Percentiles rank a stretch among this genome's conserved stretches.
phyloP scores from a whole-genome alignment of 2,888 invertebrate genomes.

The Volucella inanis region DNA sequence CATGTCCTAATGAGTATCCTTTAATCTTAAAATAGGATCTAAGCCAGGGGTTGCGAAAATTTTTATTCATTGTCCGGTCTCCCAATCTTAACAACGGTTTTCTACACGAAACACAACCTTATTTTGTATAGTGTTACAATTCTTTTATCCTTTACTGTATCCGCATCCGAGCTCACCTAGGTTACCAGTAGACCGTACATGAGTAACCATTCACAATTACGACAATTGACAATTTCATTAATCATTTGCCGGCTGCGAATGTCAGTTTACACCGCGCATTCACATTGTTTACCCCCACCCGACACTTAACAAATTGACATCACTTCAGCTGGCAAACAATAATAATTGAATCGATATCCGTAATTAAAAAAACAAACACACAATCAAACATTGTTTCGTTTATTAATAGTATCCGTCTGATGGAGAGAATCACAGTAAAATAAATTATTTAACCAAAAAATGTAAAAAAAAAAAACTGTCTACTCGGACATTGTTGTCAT shows the following conservation, averaged over 20 bases:
- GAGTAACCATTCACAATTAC: too few relatives aligned
- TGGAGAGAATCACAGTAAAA: background rate
- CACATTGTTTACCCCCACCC: conserved; percentile 16
- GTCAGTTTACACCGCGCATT: conserved; percentile 15
- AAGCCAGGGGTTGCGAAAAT: too few relatives aligned
- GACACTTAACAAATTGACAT: conserved; percentile 63
- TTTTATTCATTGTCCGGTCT: too few relatives aligned
- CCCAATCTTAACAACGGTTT: too few relatives aligned
- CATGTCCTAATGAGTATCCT: too few relatives aligned
- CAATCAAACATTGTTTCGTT: conserved; percentile 69
- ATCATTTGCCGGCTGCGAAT: conserved; percentile 30
- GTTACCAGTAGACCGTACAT: too few relatives aligned
- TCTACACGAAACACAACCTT: too few relatives aligned
- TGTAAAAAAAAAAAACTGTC: conserved; percentile 14
- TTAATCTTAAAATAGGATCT: too few relatives aligned
- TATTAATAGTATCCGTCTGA: conserved; percentile 56
- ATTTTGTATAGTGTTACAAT: too few relatives aligned
- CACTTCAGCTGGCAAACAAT: conserved; percentile 60
- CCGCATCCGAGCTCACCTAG: too few relatives aligned
- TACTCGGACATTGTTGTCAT: conserved; percentile 29
- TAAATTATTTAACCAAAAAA: background rate
- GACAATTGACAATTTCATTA: conserved; percentile 41
- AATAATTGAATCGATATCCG: conserved; percentile 67
- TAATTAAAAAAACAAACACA: conserved; percentile 66
- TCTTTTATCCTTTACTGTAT: too few relatives aligned